These are phyloP conservation scores for Enteromius thamalakanensis DNA, from an alignment of 2,797 vertebrate species.

Conservation along the genomic window DNA sequence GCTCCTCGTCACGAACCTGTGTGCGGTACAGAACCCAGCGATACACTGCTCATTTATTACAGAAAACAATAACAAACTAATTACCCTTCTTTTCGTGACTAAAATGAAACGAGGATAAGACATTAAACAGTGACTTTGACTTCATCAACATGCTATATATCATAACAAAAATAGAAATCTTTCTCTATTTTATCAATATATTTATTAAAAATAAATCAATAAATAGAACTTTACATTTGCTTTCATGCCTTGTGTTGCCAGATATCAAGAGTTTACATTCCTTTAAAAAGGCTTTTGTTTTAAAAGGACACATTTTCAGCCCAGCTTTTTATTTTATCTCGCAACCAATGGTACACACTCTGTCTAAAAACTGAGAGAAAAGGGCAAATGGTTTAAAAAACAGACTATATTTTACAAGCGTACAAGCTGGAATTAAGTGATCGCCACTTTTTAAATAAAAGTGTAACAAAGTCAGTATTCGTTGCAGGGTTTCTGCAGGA, in stretches of 20 bases:
- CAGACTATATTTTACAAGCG: neutral
- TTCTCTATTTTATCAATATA: neutral
- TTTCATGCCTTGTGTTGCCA: neutral
- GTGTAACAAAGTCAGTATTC: neutral
- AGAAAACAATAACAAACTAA: neutral
- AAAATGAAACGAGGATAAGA: neutral
- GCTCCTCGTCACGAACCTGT: conserved; percentile 94
- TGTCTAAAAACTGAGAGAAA: neutral
- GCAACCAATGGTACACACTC: neutral
- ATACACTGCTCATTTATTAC: neutral
- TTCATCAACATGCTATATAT: neutral
- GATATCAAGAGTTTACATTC: neutral
- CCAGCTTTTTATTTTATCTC: neutral
- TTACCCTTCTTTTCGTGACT: neutral
- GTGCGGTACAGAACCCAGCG: neutral
- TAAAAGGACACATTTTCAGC: neutral
- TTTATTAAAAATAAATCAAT: neutral
- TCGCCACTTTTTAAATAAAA: neutral
- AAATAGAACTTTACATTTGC: no score
- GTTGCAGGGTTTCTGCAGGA: no score
- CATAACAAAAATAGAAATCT: neutral
- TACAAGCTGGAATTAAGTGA: neutral
- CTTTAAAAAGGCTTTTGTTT: neutral
- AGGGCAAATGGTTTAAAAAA: neutral
- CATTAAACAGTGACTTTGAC: neutral